A percentile compares a stretch with the other conserved stretches of the same genome.
phyloP scores from a whole-genome alignment of 1,140 invertebrate genomes.

The Listronotus bonariensis region DNA sequence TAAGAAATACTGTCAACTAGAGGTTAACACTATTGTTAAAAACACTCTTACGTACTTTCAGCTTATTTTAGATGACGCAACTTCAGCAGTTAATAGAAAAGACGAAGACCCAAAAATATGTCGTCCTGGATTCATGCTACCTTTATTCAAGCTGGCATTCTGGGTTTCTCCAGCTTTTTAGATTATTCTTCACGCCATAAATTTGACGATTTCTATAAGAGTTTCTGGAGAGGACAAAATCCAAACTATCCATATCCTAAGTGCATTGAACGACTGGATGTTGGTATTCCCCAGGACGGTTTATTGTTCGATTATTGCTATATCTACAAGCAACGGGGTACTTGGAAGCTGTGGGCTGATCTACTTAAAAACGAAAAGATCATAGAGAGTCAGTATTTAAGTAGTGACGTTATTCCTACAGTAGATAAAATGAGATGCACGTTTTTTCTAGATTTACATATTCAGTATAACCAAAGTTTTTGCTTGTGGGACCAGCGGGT shows the following conservation, averaged over 20 bases:
- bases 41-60: conserved; percentile 75
- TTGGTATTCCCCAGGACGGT: conserved; percentile 74
- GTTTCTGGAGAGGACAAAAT: conserved; percentile 63
- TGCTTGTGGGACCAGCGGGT: conserved; percentile 86
- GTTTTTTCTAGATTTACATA: conserved; percentile 69
- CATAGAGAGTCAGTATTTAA: conserved; percentile 65
- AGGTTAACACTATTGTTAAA: conserved; percentile 73
- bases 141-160: conserved; percentile 75
- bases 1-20: conserved; percentile 70
- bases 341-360: conserved; percentile 77
- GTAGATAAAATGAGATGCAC: conserved; percentile 80
- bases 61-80: conserved; percentile 74
- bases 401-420: conserved; percentile 79
- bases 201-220: conserved; percentile 74
- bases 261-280: conserved; percentile 68
- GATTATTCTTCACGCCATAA: conserved; percentile 70
- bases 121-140: conserved; percentile 75
- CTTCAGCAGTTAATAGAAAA: conserved; percentile 58
- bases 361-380: conserved; percentile 63
- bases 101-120: conserved; percentile 69
- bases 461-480: conserved; percentile 70
- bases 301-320: conserved; percentile 81
- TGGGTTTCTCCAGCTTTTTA: conserved; percentile 80
- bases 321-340: conserved; percentile 64
- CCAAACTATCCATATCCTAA: conserved; percentile 67